Evolutionary conservation across 2,888 invertebrate genomes (phyloP), one percentile per base, ranked within the genome.

Genomic region (Catotricha subobsoleta): DNA sequence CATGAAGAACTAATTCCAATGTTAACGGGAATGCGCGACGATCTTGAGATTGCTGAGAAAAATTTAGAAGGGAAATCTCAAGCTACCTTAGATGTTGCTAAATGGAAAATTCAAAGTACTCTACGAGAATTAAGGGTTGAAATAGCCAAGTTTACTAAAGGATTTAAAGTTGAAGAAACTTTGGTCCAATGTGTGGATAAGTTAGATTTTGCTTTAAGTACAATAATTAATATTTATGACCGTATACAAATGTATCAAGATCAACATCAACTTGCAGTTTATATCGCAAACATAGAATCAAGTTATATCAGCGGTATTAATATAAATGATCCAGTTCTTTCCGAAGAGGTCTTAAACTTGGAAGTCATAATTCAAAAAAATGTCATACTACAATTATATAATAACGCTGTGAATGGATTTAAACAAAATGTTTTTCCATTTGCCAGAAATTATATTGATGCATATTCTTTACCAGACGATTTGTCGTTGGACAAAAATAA

Each of bases 291-390:
- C 8, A 4, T 36, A 2, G 15, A 10, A 2, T 23, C 36, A 16
- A 23, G 10, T 13, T 9, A 3, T 3, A 3, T 19, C 3, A 3
- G 20, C 3, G 5, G 3, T 5, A 3, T 3, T 2, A 31, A 15
- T 31, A 20, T n/a, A 9, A 19, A 19, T 10, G 27, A 27, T 27
- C 27, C 27, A 10, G 8, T 9, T 19, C n/a, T 19, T 6, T 8
- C 4, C 3, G 8, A 35, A 19, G 21, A 6, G 3, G 19, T 36
- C 20, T 13, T 9, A 8, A 13, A 9, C 2, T 15, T 36, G n/a
- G 23, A 36, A 8, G 20, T 21, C 15, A 36, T 36, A 13, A 36
- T 36, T 36, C 23, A 36, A 36, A 36, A 12, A 3, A 36, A 36
- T 23, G 12, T 21, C 2, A 10, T 36, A 4, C 23, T 36, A 21